These are phyloP conservation scores for Campylomormyrus numenius DNA, from an alignment of 2,113 vertebrate species.

Conservation along the genomic window DNA sequence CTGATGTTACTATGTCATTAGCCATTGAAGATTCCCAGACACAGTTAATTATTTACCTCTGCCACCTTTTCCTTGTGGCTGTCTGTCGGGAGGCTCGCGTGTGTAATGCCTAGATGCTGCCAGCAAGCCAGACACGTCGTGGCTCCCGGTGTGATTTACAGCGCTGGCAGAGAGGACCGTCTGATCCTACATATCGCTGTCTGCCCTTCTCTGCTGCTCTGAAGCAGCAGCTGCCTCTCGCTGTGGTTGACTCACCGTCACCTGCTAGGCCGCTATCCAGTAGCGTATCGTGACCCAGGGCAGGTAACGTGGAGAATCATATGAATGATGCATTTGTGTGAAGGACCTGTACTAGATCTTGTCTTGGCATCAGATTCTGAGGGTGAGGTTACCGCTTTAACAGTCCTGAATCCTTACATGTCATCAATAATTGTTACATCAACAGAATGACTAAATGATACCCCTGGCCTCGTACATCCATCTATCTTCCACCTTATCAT, in stretches of 20 bases:
- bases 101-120: neutral
- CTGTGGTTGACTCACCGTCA: neutral
- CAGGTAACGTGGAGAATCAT: neutral
- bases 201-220: neutral
- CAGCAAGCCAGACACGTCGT: neutral
- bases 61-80: neutral
- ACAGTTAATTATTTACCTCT: neutral
- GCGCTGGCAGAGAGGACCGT: neutral
- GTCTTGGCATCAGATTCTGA: neutral
- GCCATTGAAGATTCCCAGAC: neutral
- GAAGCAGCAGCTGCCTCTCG: neutral
- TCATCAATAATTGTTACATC: neutral
- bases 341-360: neutral
- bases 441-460: neutral
- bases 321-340: neutral
- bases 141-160: slow-evolving; percentile 16
- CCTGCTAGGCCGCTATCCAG: neutral
- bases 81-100: neutral
- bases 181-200: neutral
- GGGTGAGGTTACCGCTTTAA: neutral
- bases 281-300: neutral
- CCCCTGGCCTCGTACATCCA: neutral
- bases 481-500: neutral
- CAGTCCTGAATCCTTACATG: neutral
- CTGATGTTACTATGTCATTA: neutral